Evolutionary conservation across 2,113 vertebrate genomes (phyloP), one percentile per base, ranked within the genome.

Genomic region (Ornithorhynchus anatinus): DNA sequence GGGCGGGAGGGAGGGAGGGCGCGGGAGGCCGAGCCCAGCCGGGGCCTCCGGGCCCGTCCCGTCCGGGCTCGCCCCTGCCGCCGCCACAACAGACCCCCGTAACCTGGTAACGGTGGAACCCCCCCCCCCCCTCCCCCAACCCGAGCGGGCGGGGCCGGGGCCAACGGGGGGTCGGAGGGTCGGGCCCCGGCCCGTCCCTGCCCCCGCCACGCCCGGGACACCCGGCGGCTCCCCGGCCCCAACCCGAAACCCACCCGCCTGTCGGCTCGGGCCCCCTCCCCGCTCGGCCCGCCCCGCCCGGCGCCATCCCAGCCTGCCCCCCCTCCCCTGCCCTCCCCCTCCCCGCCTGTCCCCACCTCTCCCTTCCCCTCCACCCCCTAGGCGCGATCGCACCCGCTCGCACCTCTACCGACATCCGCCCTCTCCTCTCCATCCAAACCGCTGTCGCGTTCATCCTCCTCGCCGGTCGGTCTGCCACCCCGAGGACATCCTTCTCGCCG

Each of bases 21-120:
- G 60, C 22, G 23, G 48, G 22, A 9, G 8, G 0, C 43, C 75
- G 42, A 66, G 59, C 51, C 83, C 35, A 1, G 22, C 32, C 0
- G 58, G 77, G 14, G 53, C 77, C 3, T n/a, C 78, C 36, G 1
- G 4, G 48, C 77, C 72, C 63, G 43, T 19, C 75, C 60, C 61
- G 31, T 8, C 14, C 14, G 1, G 38, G 22, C 29, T 64, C 13
- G 39, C 43, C 23, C 11, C 36, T 53, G 77, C 35, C 69, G 59
- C 61, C 47, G 61, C 65, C 16, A 76, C 70, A 72, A 77, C 74
- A 59, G 85, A 80, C 60, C 58, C 10, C 72, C 80, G 86, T 89
- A 86, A 60, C 88, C 20, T 88, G 86, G 90, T 86, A 92, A 91
- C 91, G 19, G 1, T 0, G 54, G 85, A 91, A 92, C 65, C 16